Evolutionary conservation across 2,797 vertebrate species (phyloP), one percentile per base, ranked within the genome.

Genomic region (Myotis findleyi): DNA sequence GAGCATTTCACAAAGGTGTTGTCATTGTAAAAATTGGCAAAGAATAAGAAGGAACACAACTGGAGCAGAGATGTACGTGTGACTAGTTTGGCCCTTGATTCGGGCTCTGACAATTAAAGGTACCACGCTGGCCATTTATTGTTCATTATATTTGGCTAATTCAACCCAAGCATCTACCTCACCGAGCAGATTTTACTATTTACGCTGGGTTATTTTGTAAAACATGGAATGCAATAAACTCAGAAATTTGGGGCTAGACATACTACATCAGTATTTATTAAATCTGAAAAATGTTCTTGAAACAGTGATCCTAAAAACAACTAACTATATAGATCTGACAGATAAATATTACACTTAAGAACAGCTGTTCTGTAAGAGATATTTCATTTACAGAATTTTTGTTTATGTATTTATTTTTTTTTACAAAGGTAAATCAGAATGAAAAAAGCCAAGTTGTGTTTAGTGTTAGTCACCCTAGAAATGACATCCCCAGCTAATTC

Each of bases 381-480:
- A 71, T 14, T 95, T 85, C n/a, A 11, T 82, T 90, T 90, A 71
- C 66, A 84, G 59, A n/a, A 87, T 69, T 73, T 73, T 69, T 82
- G 33, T 47, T 84, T 49, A 47, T 69, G 9, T 55, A 47, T 1
- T 62, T 21, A 9, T 73, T 18, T 1, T 33, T 33, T 21, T 44
- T 27, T 20, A 38, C 71, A 51, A 83, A 85, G 84, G 20, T 57
- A 49, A 57, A 44, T 25, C 59, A 75, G 41, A 64, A 68, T 47
- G 30, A 66, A 86, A 92, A 23, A 23, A 25, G 13, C 21, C 41
- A 25, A 51, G 2, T 11, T 73, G 33, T 55, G 20, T 38, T 76
- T 62, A 23, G 44, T 44, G 5, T 89, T 88, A 17, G 13, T 62
- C 86, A 62, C 23, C 8, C 44, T 41, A 83, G 5, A 13, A 83